Conservation (phyloP, 2,113 vertebrate genomes). For the Nyctereutes procyonoides region DNA sequence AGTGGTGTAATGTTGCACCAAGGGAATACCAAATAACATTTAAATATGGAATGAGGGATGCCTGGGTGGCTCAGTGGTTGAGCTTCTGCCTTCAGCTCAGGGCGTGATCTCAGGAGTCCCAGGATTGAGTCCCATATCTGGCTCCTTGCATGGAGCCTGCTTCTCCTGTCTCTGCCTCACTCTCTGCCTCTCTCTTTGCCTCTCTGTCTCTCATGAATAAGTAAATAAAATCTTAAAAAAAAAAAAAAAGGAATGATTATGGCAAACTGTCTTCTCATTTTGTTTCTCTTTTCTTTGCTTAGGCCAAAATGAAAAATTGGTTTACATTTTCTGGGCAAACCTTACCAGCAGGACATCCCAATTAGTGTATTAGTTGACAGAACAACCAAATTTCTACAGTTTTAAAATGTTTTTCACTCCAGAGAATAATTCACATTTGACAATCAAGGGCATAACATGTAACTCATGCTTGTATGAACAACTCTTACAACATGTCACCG, state of each 20-base stretch:
- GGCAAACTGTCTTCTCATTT: not conserved
- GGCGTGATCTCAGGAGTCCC: too few species aligned
- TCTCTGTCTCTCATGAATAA: too few species aligned
- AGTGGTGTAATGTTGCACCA: not conserved
- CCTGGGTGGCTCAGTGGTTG: too few species aligned
- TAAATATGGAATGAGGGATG: not conserved
- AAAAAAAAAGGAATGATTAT: not conserved
- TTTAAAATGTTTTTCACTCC: not conserved
- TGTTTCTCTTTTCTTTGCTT: not conserved
- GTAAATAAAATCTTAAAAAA: too few species aligned
- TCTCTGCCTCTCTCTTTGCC: too few species aligned
- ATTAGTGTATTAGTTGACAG: not conserved
- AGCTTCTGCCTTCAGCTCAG: too few species aligned
- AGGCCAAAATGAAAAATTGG: constrained; percentile 18
- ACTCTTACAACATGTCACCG: not conserved
- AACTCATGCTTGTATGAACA: not conserved
- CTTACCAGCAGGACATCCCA: not conserved
- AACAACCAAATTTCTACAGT: constrained; percentile 13
- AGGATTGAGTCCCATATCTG: too few species aligned
- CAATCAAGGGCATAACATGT: not conserved
- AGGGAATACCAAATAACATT: not conserved
- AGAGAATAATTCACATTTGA: constrained; percentile 43
- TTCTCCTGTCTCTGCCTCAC: too few species aligned
- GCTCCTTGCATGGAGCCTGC: too few species aligned
- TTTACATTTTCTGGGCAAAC: not conserved